Conservation (phyloP, 2,113 vertebrate genomes). For the Lipophrys pholis region DNA sequence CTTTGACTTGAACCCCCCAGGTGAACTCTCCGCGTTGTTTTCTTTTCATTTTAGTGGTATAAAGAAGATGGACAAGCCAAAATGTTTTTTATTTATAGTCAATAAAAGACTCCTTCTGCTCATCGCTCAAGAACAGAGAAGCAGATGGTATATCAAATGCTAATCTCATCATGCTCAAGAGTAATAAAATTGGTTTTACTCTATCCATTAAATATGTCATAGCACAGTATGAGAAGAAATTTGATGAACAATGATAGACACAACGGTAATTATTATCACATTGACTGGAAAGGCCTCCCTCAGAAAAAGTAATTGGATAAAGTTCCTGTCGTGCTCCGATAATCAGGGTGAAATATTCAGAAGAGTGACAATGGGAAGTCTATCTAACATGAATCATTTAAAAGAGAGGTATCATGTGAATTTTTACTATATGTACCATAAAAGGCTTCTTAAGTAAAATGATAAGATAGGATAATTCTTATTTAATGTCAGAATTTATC, state of each 20-base stretch:
- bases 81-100: slow-evolving; percentile 50
- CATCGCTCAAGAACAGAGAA: slow-evolving; percentile 25
- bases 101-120: slow-evolving; percentile 52
- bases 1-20: background rate
- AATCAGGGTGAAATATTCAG: slow-evolving; percentile 43
- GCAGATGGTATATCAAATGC: slow-evolving; percentile 54
- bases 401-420: background rate
- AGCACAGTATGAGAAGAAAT: slow-evolving; percentile 48
- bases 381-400: background rate
- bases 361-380: background rate
- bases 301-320: slow-evolving; percentile 59
- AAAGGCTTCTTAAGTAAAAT: slow-evolving; percentile 2
- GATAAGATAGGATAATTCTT: background rate
- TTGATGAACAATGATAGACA: slow-evolving; percentile 51
- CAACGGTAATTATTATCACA: slow-evolving; percentile 45
- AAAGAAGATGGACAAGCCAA: slow-evolving; percentile 49
- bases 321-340: slow-evolving; percentile 47
- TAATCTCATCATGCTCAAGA: slow-evolving; percentile 46
- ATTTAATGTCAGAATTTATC: no score
- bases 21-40: slow-evolving; percentile 6
- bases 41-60: slow-evolving; percentile 36
- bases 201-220: slow-evolving; percentile 55
- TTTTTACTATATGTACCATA: slow-evolving; percentile 2
- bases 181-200: slow-evolving; percentile 52
- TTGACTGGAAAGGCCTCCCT: slow-evolving; percentile 29